A percentile compares a stretch with the other conserved stretches of the same genome.
phyloP scores from a whole-genome alignment of 2,888 invertebrate genomes.

The Allacma fusca region DNA sequence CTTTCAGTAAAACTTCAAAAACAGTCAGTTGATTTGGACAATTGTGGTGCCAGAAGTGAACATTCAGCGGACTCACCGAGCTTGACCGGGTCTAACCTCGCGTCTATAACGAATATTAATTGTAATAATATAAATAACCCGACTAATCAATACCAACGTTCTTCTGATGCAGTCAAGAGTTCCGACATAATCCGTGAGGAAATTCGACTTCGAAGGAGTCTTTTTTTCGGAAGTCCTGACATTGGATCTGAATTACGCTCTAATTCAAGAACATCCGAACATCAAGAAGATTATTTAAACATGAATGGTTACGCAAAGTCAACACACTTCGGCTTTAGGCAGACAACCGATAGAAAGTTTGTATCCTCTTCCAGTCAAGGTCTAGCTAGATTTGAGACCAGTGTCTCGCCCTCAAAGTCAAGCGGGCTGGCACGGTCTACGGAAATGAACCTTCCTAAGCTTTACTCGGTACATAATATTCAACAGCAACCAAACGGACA shows the following conservation, averaged over 20 bases:
- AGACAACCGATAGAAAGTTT: neutral
- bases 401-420: neutral
- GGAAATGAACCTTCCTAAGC: conserved; percentile 30
- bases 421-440: neutral
- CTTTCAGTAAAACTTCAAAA: neutral
- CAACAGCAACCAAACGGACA: neutral
- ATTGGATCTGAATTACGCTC: neutral
- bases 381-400: neutral
- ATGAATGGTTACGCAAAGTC: neutral
- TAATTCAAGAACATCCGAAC: neutral
- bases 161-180: conserved; percentile 16
- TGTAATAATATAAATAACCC: conserved; percentile 10
- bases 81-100: conserved; percentile 17
- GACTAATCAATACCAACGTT: neutral
- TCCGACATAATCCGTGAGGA: conserved; percentile 33
- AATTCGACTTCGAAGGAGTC: conserved; percentile 29
- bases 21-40: neutral
- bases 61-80: conserved; percentile 26
- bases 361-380: neutral
- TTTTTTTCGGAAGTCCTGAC: conserved; percentile 35
- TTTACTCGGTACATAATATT: conserved; percentile 30
- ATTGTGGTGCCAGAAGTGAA: conserved; percentile 26
- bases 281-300: neutral
- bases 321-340: neutral
- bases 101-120: conserved; percentile 5